Base-by-base conservation (phyloP, 2,797 vertebrate genomes). In the Tinamus major region DNA sequence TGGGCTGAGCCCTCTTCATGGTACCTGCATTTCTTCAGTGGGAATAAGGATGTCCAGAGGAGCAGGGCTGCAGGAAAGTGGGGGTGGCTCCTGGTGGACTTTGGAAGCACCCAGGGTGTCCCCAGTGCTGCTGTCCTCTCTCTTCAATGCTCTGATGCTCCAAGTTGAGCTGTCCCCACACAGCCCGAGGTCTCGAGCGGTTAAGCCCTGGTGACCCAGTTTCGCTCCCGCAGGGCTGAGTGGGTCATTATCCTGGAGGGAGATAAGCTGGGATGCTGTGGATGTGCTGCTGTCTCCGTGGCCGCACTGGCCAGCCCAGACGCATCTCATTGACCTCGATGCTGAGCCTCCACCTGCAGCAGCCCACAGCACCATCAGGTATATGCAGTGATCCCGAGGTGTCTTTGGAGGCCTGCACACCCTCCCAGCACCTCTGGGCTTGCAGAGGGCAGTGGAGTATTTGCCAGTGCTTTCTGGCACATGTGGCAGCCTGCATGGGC, bases 251-350 rank as follows among this genome's bases (percentile, higher is more conserved):
- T 49, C 48, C 48, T 49, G 48, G 48, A 49, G 48, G 48, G 48
- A 24, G 48, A 49, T 49, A 26, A 49, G 48, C 48, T 21, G 48
- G 48, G 48, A 49, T 24, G 48, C 48, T 26, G 23, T 26, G 48
- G 48, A 49, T 24, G 48, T 21, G 78, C 85, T 90, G 71, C 76
- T 72, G 68, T 82, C 79, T 92, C 78, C 89, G 82, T 84, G 87
- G 75, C 62, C 81, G 87, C 64, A 75, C 75, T 91, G 80, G 78
- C 15, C 90, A 95, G 95, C 93, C 94, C 90, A 96, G 76, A 96
- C 96, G 88, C 94, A 97, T 96, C 91, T 97, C 92, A 95, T 96
- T 97, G 93, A 97, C 95, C 97, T 96, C 88, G 89, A 96, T 96
- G 51, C 42, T 79, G 70, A 58, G 80, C 37, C 69, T 87, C 91